A percentile compares a stretch with the other conserved stretches of the same genome.
These are phyloP conservation scores for Triplophysa bombifrons DNA, from an alignment of 2,797 vertebrate species.

Conservation along the genomic window DNA sequence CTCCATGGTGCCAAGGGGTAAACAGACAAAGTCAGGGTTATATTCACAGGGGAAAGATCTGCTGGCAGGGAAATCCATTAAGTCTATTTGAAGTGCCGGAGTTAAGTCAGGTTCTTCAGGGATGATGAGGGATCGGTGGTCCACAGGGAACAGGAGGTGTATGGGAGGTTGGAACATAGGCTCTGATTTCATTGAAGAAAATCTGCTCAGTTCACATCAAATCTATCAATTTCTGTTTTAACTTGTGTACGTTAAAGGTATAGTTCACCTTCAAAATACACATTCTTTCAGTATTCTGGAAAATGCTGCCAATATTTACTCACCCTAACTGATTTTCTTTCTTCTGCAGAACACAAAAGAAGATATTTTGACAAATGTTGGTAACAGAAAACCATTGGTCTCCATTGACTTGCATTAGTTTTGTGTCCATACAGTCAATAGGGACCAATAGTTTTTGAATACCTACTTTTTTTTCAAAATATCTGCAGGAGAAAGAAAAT, in stretches of 20 bases:
- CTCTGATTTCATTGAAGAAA: too few species aligned
- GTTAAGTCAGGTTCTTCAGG: slow-evolving; percentile 23
- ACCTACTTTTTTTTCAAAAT: too few species aligned
- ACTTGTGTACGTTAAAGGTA: background rate
- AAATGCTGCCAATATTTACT: too few species aligned
- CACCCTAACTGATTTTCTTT: too few species aligned
- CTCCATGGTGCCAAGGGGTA: slow-evolving; percentile 16
- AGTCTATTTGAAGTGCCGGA: slow-evolving; percentile 33
- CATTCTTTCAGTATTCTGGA: too few species aligned
- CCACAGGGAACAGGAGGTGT: slow-evolving; percentile 17
- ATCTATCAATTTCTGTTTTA: background rate
- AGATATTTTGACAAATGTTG: too few species aligned
- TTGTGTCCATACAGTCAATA: too few species aligned
- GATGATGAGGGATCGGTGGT: slow-evolving; percentile 40
- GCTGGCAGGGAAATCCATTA: slow-evolving; percentile 36
- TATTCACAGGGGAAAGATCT: slow-evolving; percentile 35
- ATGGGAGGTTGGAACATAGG: background rate
- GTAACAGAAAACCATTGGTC: too few species aligned
- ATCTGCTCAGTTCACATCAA: background rate
- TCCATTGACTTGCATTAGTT: too few species aligned
- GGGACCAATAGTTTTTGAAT: too few species aligned
- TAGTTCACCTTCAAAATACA: background rate
- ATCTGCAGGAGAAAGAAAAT: too few species aligned
- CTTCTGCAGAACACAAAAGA: too few species aligned
- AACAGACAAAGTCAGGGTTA: slow-evolving; percentile 43